Conservation (phyloP, 2,888 invertebrate genomes). For the Stenolophus ochropezus region DNA sequence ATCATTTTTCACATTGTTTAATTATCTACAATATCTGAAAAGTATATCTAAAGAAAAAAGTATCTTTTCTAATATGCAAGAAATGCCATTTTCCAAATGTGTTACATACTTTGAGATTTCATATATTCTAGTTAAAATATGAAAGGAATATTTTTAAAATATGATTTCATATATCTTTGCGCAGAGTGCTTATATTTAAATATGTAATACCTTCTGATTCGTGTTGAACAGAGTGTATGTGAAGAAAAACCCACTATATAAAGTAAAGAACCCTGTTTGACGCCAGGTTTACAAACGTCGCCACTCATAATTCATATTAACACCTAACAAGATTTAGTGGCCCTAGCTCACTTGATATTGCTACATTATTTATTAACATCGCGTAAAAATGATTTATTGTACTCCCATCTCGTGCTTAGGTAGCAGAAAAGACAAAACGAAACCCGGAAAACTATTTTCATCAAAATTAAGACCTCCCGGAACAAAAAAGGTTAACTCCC, state of each 20-base stretch:
- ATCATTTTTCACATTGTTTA: too few species aligned
- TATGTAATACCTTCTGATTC: background rate
- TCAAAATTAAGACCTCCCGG: too few species aligned
- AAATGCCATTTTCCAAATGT: too few species aligned
- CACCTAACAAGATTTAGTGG: slow-evolving; percentile 24
- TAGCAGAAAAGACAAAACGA: too few species aligned
- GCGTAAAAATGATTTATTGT: slow-evolving; percentile 31
- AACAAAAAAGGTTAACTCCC: too few species aligned
- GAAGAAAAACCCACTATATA: background rate
- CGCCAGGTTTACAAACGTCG: background rate
- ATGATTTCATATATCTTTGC: background rate
- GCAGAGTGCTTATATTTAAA: background rate
- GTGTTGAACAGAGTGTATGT: background rate
- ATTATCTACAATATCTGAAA: too few species aligned
- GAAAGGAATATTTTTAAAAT: background rate
- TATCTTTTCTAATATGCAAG: too few species aligned
- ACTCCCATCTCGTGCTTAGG: slow-evolving; percentile 4
- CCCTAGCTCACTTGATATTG: slow-evolving; percentile 24
- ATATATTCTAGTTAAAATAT: background rate
- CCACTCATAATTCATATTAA: slow-evolving; percentile 19
- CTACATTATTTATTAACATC: slow-evolving; percentile 23
- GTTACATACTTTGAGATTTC: background rate
- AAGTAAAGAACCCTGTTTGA: background rate
- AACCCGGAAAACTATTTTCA: too few species aligned
- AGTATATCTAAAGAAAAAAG: too few species aligned